Evolutionary conservation across 2,797 vertebrate genomes (phyloP), one percentile per base, ranked within the genome.

Genomic region (Holocentrus rufus): DNA sequence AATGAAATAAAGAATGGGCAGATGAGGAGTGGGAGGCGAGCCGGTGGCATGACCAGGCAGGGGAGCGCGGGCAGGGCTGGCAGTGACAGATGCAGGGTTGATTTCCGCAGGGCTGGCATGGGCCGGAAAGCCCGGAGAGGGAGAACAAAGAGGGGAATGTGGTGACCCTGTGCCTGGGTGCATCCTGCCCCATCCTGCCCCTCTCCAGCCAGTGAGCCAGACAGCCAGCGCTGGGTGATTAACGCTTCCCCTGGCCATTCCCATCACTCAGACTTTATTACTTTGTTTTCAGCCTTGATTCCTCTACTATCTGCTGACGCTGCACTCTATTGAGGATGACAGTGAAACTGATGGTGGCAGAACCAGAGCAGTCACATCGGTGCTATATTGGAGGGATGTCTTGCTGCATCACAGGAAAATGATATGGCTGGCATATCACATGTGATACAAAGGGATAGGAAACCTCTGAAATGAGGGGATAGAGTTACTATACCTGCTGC

Each of bases 91-190:
- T 85, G 86, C 75, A 8, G 62, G 71, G 72, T 82, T 64, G 79
- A 85, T 91, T 94, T 94, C 93, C 93, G 84, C 87, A 85, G 79
- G 74, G 71, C 83, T 91, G 92, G 92, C 85, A 92, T 54, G n/a
- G 75, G 81, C 92, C 94, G 94, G 93, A 95, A 93, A 89, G 71
- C 61, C 65, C 80, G 66, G 81, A 72, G 84, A 49, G 31, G 62
- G 78, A 91, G 91, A 94, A 93, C 88, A 93, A 93, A 94, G 88
- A 85, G 89, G 86, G 22, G 85, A 77, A 90, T 42, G 76, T 2
- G 44, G 79, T 76, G 91, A 93, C 92, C 91, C 88, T 67, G 77
- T 81, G 87, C 73, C 89, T 89, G 83, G 88, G 87, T 85, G 88
- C 90, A 93, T 95, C 94, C 93, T 94, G 87, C 50, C 49, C 11